A percentile compares a stretch with the other conserved stretches of the same genome.
phyloP scores from a whole-genome alignment of 2,113 vertebrate species.

The Lepisosteus osseus region DNA sequence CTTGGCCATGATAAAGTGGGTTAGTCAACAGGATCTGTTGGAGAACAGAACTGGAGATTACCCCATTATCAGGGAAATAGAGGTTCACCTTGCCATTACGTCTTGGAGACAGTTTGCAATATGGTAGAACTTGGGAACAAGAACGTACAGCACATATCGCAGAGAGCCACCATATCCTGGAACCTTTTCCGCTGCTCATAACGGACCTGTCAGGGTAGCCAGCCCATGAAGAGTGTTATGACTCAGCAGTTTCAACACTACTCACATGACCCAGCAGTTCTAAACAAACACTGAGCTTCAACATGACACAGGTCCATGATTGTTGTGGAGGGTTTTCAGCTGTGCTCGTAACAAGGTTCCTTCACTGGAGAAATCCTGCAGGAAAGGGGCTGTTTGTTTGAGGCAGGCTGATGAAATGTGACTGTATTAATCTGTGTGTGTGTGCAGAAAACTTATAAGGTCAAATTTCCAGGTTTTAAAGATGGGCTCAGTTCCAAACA shows the following conservation, averaged over 20 bases:
- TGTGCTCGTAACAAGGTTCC: conserved; percentile 36
- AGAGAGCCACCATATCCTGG: conserved; percentile 45
- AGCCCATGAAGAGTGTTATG: conserved; percentile 66
- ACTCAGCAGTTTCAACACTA: conserved; percentile 39
- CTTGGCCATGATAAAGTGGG: no score
- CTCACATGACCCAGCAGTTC: conserved; percentile 67
- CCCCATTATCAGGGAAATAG: conserved; percentile 15
- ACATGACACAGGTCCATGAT: conserved; percentile 43
- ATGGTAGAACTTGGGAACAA: no score
- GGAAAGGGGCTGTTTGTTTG: conserved; percentile 49
- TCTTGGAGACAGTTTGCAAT: no score
- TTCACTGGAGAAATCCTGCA: conserved; percentile 57
- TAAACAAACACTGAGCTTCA: conserved; percentile 62
- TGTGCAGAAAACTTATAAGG: no score
- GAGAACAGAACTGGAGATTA: no score
- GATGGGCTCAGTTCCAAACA: no score
- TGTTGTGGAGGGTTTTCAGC: conserved; percentile 54
- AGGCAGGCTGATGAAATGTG: background rate
- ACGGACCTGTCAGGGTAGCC: conserved; percentile 46
- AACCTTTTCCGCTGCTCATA: conserved; percentile 34
- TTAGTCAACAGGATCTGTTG: no score
- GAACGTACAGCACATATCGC: no score
- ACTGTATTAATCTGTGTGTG: no score
- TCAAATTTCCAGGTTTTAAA: no score
- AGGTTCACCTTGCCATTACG: conserved; percentile 20